Evolutionary conservation across 2,113 vertebrate genomes (phyloP).

Genomic region (Myiagra hebetior): DNA sequence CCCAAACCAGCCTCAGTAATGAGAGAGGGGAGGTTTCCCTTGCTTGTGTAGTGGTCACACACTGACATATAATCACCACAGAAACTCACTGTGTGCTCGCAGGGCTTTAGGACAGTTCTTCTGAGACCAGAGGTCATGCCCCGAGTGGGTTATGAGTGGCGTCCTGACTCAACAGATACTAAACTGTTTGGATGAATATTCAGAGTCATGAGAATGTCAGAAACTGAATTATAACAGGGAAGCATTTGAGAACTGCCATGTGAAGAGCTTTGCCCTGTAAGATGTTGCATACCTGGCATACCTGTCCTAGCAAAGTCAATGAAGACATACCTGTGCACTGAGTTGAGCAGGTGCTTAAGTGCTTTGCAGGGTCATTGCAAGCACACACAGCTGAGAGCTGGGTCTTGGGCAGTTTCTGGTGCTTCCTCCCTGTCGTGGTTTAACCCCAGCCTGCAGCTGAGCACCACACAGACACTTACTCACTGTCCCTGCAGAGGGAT

Average conservation of each 20-base stretch:
- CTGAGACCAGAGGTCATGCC: constrained; percentile 27
- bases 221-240: constrained; percentile 38
- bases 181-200: constrained; percentile 25
- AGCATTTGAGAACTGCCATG: neutral
- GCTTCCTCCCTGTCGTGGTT: neutral
- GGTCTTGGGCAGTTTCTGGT: neutral
- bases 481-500: neutral
- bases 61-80: constrained; percentile 18
- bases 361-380: neutral
- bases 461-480: neutral
- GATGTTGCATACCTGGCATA: constrained; percentile 34
- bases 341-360: neutral
- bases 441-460: neutral
- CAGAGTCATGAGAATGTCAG: constrained; percentile 27
- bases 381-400: neutral
- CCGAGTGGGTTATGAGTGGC: neutral
- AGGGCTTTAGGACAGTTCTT: neutral
- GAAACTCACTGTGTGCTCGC: neutral
- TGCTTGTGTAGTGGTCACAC: constrained; percentile 41
- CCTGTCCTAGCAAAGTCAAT: constrained; percentile 13
- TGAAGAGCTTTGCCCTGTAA: constrained; percentile 1
- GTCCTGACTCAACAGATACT: constrained; percentile 58
- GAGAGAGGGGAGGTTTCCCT: constrained; percentile 20
- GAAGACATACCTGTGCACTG: constrained; percentile 18
- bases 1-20: constrained; percentile 26